phyloP scores from a whole-genome alignment of 2,888 invertebrate genomes.

The Hermaeophaga mercurialis region DNA sequence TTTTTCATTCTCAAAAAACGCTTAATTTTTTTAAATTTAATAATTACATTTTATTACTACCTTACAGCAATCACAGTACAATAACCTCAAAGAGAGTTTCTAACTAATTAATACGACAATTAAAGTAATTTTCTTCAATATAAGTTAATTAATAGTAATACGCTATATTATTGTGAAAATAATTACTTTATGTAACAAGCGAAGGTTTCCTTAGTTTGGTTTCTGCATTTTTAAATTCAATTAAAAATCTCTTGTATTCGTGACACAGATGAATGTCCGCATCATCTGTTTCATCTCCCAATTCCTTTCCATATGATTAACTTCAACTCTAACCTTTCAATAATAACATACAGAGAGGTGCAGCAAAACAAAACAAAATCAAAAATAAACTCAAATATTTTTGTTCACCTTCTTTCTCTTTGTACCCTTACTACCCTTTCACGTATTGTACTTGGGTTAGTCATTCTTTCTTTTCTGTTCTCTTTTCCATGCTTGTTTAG shows the following conservation, averaged over 20 bases:
- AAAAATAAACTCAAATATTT: too few species aligned
- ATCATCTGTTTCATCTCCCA: conserved; percentile 3
- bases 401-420: too few species aligned
- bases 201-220: background rate
- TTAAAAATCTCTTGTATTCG: conserved; percentile 2
- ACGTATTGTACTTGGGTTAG: too few species aligned
- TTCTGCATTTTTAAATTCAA: conserved; percentile 1
- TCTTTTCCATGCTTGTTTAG: too few species aligned
- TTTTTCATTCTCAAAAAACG: too few species aligned
- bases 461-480: too few species aligned
- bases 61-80: too few species aligned
- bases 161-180: conserved; percentile 1
- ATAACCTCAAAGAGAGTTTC: conserved; percentile 10
- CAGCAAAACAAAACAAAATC: background rate
- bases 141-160: background rate
- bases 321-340: conserved; percentile 12
- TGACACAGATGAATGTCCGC: conserved; percentile 1
- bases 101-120: conserved; percentile 7
- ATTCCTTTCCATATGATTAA: conserved; percentile 4
- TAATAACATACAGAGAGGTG: background rate
- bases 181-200: background rate
- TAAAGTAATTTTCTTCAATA: conserved; percentile 7
- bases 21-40: too few species aligned
- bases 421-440: too few species aligned
- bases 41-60: too few species aligned